Evolutionary conservation across 2,888 invertebrate species (phyloP), one percentile per base, ranked within the genome.

Genomic region (Linyphia triangularis): DNA sequence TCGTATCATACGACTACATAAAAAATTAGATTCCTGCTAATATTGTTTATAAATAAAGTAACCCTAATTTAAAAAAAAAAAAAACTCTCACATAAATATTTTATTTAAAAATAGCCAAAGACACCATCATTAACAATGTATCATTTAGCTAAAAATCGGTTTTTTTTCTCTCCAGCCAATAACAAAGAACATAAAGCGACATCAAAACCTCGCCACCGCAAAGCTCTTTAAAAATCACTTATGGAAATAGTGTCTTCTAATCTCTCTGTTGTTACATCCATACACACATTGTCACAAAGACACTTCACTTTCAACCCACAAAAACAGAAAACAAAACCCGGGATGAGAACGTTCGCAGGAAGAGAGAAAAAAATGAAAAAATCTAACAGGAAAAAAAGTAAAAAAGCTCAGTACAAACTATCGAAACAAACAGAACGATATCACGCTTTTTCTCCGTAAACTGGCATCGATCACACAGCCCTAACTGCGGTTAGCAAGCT

Each of bases 371-470:
- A 26, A 75, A 61, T 28, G 30, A 61, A 51, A 24, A 33, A 30
- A 65, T 63, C 33, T 22, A 37, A 16, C 7, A 51, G 51, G n/a
- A 13, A 51, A 51, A 51, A 51, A n/a, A 51, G 16, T 51, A 51
- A 33, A 75, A 75, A 26, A 57, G n/a, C n/a, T 10, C 26, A 30
- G 37, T 61, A 69, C 67, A 67, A 63, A 65, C 75, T 28, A 75
- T 67, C 59, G 75, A 73, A 84, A 75, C 84, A 84, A 84, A 67
- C 84, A 77, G 67, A 77, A 75, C 84, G 73, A 84, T 75, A 73
- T 37, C 67, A 28, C 57, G 73, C 75, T 57, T 69, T 77, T 77
- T 83, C 69, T 69, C 72, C 70, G 37, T 70, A 82, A 82, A 37
- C 37, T 22, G 19, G 75, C 84, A 84, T 84, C 84, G 84, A 84